Base-by-base conservation (phyloP, 1,140 invertebrate genomes). In the Heliconius congener region DNA sequence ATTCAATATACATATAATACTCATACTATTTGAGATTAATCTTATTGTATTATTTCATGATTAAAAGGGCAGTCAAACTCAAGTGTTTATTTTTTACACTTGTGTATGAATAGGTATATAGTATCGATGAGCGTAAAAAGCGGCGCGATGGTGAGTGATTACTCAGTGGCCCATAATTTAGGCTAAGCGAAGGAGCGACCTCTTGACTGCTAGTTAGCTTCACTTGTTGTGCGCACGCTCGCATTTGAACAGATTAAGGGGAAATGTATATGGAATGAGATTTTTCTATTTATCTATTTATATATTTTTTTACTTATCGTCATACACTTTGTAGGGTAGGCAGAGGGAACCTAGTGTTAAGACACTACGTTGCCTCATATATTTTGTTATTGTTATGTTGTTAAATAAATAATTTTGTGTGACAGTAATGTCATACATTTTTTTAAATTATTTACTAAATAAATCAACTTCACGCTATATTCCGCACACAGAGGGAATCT, bases 171-270 rank as follows among this genome's bases (percentile, higher is more conserved):
- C 87, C 87, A 91, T 93, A 91, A 93, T 92, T 94, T 93, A 90
- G 87, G 83, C 85, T 93, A 89, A 93, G 86, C 83, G 71, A 72
- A 72, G 71, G 71, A 72, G 86, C 83, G 85, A 82, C 86, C 83
- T 87, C 83, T 84, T 80, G 85, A 79, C 77, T 79, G 90, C 91
- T 94, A 91, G 91, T 94, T 93, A 94, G 90, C 76, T 78, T 86
- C 89, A 91, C 93, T 94, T 94, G 93, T 94, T 93, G 85, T 87
- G 89, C 81, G 88, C 89, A 90, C 88, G 89, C 88, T 86, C 88
- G 88, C 81, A 83, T 78, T 79, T 81, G 73, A 86, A 77, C 81
- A 82, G 83, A 90, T 88, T 42, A 90, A 74, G 85, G 57, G n/a
- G 30, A 79, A 73, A 27, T 46, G 3, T 30, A 78, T 88, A 79